Percentiles rank a stretch among this genome's conserved stretches.
phyloP scores from a whole-genome alignment of 2,113 vertebrate species.

The Neogale vison region DNA sequence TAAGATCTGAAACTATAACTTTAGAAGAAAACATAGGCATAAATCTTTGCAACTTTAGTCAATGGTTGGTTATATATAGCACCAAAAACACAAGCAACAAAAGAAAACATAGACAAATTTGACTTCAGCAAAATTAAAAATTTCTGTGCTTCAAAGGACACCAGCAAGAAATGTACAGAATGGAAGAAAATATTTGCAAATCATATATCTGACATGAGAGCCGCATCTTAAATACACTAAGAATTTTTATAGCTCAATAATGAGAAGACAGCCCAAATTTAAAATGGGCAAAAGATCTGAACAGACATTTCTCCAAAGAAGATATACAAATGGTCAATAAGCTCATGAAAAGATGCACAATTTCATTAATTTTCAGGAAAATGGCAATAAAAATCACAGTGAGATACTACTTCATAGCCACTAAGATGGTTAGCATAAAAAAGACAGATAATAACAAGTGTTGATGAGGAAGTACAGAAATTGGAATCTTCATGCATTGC shows the following conservation, averaged over 20 bases:
- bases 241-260: neutral
- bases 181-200: slow-evolving; percentile 24
- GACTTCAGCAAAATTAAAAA: neutral
- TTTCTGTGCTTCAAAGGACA: neutral
- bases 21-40: neutral
- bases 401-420: neutral
- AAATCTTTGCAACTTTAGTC: neutral
- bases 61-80: neutral
- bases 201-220: neutral
- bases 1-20: neutral
- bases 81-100: slow-evolving; percentile 14
- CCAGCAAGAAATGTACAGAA: neutral
- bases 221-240: neutral
- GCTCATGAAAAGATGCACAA: neutral
- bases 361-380: neutral
- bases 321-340: neutral
- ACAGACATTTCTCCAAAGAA: neutral
- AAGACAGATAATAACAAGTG: neutral
- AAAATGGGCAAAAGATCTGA: slow-evolving; percentile 7
- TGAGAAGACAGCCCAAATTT: slow-evolving; percentile 5
- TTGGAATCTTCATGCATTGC: neutral
- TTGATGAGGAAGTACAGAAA: neutral
- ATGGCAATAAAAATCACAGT: neutral
- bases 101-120: neutral
- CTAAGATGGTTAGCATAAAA: neutral